Percentiles rank a stretch among this genome's conserved stretches.
Conservation (phyloP, 23 tunicate genomes). For the Trididemnum miniatum region DNA sequence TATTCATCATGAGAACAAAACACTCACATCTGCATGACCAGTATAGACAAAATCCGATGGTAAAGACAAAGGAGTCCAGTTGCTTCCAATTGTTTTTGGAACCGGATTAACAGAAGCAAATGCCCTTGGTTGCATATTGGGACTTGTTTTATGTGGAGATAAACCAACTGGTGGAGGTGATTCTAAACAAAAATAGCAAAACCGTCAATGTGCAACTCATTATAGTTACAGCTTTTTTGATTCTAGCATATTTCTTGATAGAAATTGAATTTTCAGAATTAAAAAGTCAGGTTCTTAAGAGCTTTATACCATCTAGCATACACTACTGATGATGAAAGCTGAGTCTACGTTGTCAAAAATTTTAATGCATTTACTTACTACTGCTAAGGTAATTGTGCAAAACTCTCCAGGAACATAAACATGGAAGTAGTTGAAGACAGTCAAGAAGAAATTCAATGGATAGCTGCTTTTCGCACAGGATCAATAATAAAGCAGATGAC, state of each 20-base stretch:
- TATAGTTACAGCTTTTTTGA: no score
- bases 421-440: not conserved
- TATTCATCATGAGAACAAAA: not conserved
- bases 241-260: not conserved
- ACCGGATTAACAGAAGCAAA: not conserved
- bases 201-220: no score
- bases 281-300: no score
- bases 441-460: constrained; percentile 4
- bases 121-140: not conserved
- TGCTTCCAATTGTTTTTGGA: not conserved
- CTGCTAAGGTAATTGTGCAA: not conserved
- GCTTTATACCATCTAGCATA: no score
- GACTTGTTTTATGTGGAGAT: no score
- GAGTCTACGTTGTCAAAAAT: no score
- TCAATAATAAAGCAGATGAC: not conserved
- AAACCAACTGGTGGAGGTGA: no score
- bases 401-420: constrained; percentile 9
- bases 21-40: not conserved
- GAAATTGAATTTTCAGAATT: not conserved
- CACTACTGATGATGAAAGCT: no score
- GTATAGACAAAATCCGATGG: not conserved
- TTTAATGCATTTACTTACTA: no score
- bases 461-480: constrained; percentile 7
- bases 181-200: no score
- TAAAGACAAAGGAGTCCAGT: not conserved